phyloP scores from a whole-genome alignment of 1,140 invertebrate species.

The Drosophila athabasca region DNA sequence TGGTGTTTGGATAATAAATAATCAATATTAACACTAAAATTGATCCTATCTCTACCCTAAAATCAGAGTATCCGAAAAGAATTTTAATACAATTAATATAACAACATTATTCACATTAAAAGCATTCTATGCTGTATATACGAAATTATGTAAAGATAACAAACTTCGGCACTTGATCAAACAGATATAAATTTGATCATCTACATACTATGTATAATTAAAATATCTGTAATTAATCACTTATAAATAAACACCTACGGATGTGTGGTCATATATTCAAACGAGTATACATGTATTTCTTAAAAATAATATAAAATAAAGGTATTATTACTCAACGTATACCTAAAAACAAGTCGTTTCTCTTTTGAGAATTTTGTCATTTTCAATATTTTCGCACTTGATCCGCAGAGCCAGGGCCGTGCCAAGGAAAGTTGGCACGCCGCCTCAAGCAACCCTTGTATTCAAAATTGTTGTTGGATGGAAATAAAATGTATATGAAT shows the following conservation, averaged over 20 bases:
- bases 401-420: too few species aligned
- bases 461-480: too few species aligned
- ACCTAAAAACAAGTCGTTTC: too few species aligned
- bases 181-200: slow-evolving; percentile 43
- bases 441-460: too few species aligned
- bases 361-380: too few species aligned
- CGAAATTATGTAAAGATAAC: slow-evolving; percentile 23
- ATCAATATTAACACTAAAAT: slow-evolving; percentile 41
- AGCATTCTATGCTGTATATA: slow-evolving; percentile 45
- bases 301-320: too few species aligned
- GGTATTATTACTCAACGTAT: too few species aligned
- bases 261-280: too few species aligned
- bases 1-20: slow-evolving; percentile 53
- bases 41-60: slow-evolving; percentile 34
- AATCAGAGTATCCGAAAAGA: neutral
- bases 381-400: too few species aligned
- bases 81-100: slow-evolving; percentile 38
- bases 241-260: neutral
- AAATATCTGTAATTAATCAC: slow-evolving; percentile 31
- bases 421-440: too few species aligned
- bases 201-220: slow-evolving; percentile 26
- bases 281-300: too few species aligned
- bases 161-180: slow-evolving; percentile 29
- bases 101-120: slow-evolving; percentile 30
- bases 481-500: too few species aligned